These are phyloP conservation scores for Zele albiditarsus DNA, from an alignment of 2,888 invertebrate genomes.

Conservation along the genomic window DNA sequence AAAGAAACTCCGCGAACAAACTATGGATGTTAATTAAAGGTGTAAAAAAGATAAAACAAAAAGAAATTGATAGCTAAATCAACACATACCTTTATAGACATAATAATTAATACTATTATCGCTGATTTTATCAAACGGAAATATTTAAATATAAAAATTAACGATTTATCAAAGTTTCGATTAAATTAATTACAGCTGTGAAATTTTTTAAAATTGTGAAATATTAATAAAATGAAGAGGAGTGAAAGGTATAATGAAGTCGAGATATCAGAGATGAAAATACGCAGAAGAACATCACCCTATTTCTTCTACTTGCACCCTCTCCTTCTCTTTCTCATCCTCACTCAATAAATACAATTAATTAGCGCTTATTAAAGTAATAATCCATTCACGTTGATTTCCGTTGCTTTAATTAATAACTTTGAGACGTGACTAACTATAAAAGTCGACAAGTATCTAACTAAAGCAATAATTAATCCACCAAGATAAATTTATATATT, in stretches of 20 bases:
- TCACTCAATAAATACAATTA: conserved; percentile 18
- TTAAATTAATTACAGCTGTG: not conserved
- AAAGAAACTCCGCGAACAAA: not conserved
- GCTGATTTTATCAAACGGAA: not conserved
- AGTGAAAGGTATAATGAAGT: not conserved
- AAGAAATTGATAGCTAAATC: not conserved
- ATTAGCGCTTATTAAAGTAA: conserved; percentile 31
- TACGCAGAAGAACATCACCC: not conserved
- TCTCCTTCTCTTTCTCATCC: not conserved
- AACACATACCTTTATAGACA: not conserved
- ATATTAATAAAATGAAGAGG: not conserved
- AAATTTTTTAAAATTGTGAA: not conserved
- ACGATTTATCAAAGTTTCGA: not conserved
- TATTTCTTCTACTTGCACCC: not conserved
- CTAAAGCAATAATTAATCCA: conserved; percentile 32
- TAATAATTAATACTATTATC: not conserved
- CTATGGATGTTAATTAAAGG: not conserved
- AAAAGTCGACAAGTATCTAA: conserved; percentile 27
- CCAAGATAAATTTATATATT: not conserved
- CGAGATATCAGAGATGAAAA: not conserved
- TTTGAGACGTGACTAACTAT: conserved; percentile 26
- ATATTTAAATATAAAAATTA: not conserved
- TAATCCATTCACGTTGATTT: conserved; percentile 24
- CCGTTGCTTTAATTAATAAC: conserved; percentile 7
- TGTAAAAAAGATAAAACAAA: conserved; percentile 1